Evolutionary conservation across 2,113 vertebrate species (phyloP).

Genomic region (Tylochromis polylepis): DNA sequence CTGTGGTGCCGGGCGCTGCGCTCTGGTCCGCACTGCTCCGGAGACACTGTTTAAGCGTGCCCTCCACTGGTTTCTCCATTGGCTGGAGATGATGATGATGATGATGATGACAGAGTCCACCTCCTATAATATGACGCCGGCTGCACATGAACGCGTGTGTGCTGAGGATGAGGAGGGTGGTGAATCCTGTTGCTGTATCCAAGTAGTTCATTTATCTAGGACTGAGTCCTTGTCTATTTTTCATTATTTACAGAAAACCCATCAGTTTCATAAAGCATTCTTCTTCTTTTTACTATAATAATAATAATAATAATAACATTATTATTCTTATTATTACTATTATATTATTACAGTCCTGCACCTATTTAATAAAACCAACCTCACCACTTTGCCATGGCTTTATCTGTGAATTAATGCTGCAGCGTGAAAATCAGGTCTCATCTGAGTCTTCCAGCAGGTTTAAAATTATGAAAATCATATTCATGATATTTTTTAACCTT

Average conservation of each 20-base stretch:
- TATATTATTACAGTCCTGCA: neutral
- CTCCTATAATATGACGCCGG: neutral
- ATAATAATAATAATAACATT: too few relatives aligned
- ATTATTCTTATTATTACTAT: neutral
- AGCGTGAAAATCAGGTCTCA: neutral
- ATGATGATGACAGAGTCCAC: constrained; percentile 4
- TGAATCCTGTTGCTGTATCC: neutral
- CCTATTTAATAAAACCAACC: neutral
- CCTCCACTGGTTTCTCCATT: constrained; percentile 20
- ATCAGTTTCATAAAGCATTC: neutral
- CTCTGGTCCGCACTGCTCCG: constrained; percentile 4
- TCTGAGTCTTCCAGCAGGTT: neutral
- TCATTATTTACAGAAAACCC: neutral
- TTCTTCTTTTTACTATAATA: too few relatives aligned
- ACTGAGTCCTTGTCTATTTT: neutral
- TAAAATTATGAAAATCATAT: neutral
- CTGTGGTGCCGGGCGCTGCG: neutral
- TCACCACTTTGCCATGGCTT: neutral
- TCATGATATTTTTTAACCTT: neutral
- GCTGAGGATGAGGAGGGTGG: neutral
- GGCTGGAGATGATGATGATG: constrained; percentile 16
- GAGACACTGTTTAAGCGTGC: constrained; percentile 19
- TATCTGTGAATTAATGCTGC: neutral
- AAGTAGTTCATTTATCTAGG: neutral
- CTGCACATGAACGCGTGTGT: neutral